phyloP scores from a whole-genome alignment of 2,797 vertebrate species.

The Aphelocoma californica region DNA sequence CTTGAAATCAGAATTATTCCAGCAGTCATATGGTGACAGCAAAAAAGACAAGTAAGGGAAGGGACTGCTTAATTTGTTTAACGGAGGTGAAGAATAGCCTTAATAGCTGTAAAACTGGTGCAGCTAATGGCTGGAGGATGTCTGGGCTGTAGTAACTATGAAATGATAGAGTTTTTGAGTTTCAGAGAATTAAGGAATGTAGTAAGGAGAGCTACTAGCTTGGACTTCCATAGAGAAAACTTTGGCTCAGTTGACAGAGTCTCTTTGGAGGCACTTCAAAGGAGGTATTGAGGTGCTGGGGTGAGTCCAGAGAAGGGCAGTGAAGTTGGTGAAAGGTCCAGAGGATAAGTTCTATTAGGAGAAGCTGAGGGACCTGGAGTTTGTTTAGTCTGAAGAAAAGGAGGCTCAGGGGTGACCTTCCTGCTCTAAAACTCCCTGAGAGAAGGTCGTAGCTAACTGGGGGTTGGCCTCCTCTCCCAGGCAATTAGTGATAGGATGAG shows the following conservation, averaged over 20 bases:
- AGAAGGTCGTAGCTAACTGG: background rate
- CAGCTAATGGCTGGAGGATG: background rate
- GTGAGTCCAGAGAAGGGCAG: background rate
- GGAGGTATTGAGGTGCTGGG: background rate
- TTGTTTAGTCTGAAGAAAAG: background rate
- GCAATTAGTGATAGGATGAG: background rate
- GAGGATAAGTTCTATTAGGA: background rate
- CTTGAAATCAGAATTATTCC: background rate
- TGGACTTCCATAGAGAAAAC: background rate
- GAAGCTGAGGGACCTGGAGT: background rate
- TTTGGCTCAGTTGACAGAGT: background rate
- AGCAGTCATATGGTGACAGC: background rate
- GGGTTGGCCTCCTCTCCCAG: background rate
- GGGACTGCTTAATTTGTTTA: background rate
- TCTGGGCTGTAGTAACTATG: background rate
- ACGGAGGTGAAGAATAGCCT: background rate
- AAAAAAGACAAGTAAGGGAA: background rate
- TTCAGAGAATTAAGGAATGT: background rate
- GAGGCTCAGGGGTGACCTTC: background rate
- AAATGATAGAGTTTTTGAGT: background rate
- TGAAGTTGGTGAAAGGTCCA: background rate
- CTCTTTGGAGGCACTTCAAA: background rate
- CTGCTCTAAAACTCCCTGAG: background rate
- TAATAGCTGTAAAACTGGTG: background rate
- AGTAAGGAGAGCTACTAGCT: background rate